phyloP scores from a whole-genome alignment of 2,797 vertebrate species.

The Lepus oiostolus region DNA sequence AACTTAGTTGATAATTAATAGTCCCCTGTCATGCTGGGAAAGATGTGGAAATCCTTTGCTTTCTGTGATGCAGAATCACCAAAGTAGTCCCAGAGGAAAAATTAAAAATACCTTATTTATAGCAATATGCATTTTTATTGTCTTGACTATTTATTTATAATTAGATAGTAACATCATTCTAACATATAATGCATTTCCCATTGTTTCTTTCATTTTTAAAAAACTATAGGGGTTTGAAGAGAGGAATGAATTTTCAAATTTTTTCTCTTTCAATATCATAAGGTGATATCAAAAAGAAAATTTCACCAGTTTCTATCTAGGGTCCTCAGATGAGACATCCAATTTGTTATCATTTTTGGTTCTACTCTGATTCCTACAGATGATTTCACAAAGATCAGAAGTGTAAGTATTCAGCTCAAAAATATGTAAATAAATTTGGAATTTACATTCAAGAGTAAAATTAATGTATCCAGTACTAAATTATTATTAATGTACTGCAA shows the following conservation, averaged over 20 bases:
- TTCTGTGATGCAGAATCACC: background rate
- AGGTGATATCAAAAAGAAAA: background rate
- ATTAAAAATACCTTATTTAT: background rate
- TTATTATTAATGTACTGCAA: constrained; percentile 59
- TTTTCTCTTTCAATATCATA: background rate
- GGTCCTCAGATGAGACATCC: background rate
- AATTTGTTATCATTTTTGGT: background rate
- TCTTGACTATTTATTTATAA: background rate
- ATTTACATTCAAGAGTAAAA: constrained; percentile 49
- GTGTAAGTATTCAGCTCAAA: constrained; percentile 40
- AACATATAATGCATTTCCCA: background rate
- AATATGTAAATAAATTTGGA: constrained; percentile 9
- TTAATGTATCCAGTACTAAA: background rate
- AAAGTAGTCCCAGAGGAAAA: background rate
- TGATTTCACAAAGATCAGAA: background rate
- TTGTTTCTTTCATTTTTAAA: background rate
- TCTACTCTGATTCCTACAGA: constrained; percentile 1
- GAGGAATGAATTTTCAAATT: background rate
- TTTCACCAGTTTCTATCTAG: background rate
- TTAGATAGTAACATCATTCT: background rate
- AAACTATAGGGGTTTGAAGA: background rate
- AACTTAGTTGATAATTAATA: background rate
- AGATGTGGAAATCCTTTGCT: background rate
- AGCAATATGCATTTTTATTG: background rate
- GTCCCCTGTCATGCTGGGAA: background rate